Evolutionary conservation across 2,113 vertebrate species (phyloP), one percentile per base, ranked within the genome.

Genomic region (Rhinogobius similis): DNA sequence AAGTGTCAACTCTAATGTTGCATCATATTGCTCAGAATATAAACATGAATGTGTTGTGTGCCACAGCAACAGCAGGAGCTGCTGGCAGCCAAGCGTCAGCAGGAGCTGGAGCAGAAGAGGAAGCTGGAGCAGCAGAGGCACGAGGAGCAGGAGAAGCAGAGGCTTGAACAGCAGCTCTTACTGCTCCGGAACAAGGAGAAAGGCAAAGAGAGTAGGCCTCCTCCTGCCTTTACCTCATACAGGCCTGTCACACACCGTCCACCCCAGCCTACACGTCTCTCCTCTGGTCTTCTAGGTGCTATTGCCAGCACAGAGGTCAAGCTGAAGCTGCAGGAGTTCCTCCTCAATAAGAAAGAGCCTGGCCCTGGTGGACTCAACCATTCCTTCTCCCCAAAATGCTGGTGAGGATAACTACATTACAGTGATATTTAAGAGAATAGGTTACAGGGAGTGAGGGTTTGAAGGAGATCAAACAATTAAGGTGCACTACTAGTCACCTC

Each of bases 261-360:
- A 58, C 55, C 58, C 58, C 58, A 61, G 58, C 27, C 58, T 36
- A 61, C 27, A 61, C 29, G 58, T 61, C 29, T 36, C 58, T 61
- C 29, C 29, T 61, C 58, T 63, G 36, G 36, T 63, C 36, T 63
- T 63, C 36, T 24, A 98, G 96, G 96, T 91, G 96, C 96, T 83
- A 97, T 98, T 10, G 96, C 96, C 91, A 98, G 96, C 76, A 96
- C 96, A 0, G 96, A 98, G 92, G 96, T 98, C 73, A 98, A 98
- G 85, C 91, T 97, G 83, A 95, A 97, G 87, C 95, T 98, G 70
- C 96, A 98, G 91, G 96, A 98, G 87, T 98, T 98, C 84, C 94
- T 98, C 53, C 91, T 96, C 82, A 98, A 91, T 65, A 98, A 98
- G 87, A 98, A 96, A 89, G 96, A 98, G 71, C 93, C 95, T 14